Base-by-base conservation (phyloP, 2,797 vertebrate genomes). In the Hafferia zeledoni region DNA sequence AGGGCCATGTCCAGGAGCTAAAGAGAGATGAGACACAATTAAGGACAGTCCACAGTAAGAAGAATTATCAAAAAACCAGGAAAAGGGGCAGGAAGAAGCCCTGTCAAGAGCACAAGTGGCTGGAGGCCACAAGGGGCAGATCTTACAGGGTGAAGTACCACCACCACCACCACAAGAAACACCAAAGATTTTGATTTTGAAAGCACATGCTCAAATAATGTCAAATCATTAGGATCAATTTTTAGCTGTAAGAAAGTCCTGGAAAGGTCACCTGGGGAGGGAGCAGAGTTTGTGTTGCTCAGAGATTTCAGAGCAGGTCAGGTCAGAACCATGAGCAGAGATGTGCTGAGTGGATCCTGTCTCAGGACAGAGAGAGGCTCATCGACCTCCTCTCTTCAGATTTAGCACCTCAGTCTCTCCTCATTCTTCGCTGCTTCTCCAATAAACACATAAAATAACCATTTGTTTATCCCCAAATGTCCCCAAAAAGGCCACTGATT, bases 11-110 rank as follows among this genome's bases (percentile, higher is more conserved):
- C 15, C 52, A 57, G 41, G 18, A 15, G 5, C 35, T 82, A 23
- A 55, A 49, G 35, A 28, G 11, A 44, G 10, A 33, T 50, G 20
- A 63, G 44, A 13, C 20, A 28, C 23, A 39, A 10, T 50, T 63
- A 41, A 41, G 22, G 24, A 43, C n/a, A 43, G 3, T 4, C 14
- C 44, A 33, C 6, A 55, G 43, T 3, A 17, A 56, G 5, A n/a
- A 56, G 22, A 80, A 12, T 55, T 31, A 68, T 5, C 1, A 2
- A 49, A 72, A 64, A n/a, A 6, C 2, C 0, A 13, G 7, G 24
- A 11, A 61, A 30, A 35, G 8, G 13, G 4, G 12, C 39, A 77
- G 12, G 55, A 69, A 60, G 30, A 4, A 53, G 13, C 56, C 13
- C 31, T 57, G 52, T 52, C 33, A 77, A 50, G 27, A 69, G 27